Conservation (phyloP, 2,888 invertebrate species). For the Drosophila demipolita region DNA sequence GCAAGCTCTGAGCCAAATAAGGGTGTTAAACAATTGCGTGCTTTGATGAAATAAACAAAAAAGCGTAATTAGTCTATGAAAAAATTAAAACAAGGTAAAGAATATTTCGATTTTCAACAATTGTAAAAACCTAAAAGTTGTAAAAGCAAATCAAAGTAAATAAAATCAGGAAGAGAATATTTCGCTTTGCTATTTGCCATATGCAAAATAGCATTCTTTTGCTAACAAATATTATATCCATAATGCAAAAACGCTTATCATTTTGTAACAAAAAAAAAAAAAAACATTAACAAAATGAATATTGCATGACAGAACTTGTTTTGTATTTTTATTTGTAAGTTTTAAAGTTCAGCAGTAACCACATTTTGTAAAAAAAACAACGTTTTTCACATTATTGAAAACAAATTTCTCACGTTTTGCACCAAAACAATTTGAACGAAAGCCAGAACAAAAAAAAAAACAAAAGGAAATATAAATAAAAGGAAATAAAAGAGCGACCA, state of each 20-base stretch:
- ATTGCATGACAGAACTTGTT: not conserved
- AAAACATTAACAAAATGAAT: not conserved
- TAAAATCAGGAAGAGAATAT: not conserved
- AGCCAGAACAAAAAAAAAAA: conserved; percentile 39
- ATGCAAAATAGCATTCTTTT: not conserved
- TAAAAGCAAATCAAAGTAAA: not conserved
- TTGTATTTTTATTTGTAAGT: not conserved
- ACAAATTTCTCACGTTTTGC: conserved; percentile 51
- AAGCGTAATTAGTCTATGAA: not conserved
- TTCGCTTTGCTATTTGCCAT: not conserved
- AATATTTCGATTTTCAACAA: not conserved
- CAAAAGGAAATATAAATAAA: conserved; percentile 31
- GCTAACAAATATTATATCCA: not conserved
- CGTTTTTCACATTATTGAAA: conserved; percentile 50
- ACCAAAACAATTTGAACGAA: conserved; percentile 58
- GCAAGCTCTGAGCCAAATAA: conserved; percentile 39
- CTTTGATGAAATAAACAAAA: conserved; percentile 11
- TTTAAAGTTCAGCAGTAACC: not conserved
- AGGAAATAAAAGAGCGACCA: conserved; percentile 32
- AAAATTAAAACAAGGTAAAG: not conserved
- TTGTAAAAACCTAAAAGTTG: not conserved
- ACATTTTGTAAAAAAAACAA: conserved; percentile 2
- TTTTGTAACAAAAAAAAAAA: not conserved
- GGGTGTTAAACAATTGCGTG: conserved; percentile 42
- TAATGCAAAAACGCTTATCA: not conserved